Evolutionary conservation across 2,888 invertebrate species (phyloP).

Genomic region (Eristalinus aeneus): DNA sequence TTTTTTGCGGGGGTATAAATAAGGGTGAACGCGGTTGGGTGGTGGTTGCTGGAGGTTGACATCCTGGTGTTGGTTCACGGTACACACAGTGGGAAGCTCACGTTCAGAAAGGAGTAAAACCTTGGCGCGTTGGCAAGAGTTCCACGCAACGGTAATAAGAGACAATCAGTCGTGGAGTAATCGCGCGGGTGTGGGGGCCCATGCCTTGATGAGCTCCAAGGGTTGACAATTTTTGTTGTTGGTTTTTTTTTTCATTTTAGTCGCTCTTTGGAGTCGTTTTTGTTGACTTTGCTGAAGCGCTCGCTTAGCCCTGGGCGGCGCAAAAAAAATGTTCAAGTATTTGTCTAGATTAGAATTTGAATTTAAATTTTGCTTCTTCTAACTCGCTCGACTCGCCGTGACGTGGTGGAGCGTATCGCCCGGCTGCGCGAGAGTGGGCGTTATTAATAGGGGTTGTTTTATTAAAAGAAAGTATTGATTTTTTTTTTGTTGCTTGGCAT

Average conservation of each 20-base stretch:
- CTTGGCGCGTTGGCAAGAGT: slow-evolving; percentile 18
- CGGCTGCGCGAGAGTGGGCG: slow-evolving; percentile 16
- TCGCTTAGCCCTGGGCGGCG: slow-evolving; percentile 51
- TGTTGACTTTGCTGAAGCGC: slow-evolving; percentile 28
- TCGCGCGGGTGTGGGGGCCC: background rate
- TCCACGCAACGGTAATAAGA: slow-evolving; percentile 56
- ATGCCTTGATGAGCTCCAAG: slow-evolving; percentile 64
- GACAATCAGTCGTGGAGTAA: slow-evolving; percentile 50
- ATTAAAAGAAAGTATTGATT: slow-evolving; percentile 63
- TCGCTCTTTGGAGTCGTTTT: slow-evolving; percentile 9
- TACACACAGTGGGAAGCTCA: slow-evolving; percentile 41
- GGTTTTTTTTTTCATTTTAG: background rate
- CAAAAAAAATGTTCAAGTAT: slow-evolving; percentile 67
- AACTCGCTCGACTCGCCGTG: slow-evolving; percentile 24
- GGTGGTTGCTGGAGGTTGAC: slow-evolving; percentile 36
- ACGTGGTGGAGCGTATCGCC: background rate
- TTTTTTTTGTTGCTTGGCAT: slow-evolving; percentile 31
- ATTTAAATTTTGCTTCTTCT: slow-evolving; percentile 62
- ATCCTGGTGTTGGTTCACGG: slow-evolving; percentile 53
- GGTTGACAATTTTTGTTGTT: slow-evolving; percentile 55
- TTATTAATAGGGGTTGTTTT: slow-evolving; percentile 68
- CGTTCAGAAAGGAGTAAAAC: slow-evolving; percentile 66
- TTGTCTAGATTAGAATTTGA: slow-evolving; percentile 69
- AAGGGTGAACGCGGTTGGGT: slow-evolving; percentile 55
- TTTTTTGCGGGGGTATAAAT: slow-evolving; percentile 39